Conservation (phyloP, 2,113 vertebrate genomes). For the Crotalus helleri region DNA sequence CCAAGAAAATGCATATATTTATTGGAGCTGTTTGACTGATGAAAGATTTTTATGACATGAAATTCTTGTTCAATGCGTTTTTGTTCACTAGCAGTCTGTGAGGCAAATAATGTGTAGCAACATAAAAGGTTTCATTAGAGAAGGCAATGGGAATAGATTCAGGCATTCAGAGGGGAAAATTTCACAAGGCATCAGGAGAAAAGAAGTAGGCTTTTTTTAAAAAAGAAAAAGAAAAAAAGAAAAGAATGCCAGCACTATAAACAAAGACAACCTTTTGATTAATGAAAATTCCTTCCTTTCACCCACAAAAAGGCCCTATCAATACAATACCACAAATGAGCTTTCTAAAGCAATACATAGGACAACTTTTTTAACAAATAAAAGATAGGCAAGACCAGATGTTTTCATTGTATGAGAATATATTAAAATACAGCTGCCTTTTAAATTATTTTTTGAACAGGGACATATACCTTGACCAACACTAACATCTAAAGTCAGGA, state of each 20-base stretch:
- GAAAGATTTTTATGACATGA: constrained; percentile 40
- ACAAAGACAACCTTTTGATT: not conserved
- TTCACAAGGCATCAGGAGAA: not conserved
- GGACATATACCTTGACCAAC: not conserved
- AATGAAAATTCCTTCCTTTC: not conserved
- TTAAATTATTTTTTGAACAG: not conserved
- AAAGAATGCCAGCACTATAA: not conserved
- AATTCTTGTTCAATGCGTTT: constrained; percentile 30
- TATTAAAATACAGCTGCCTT: not conserved
- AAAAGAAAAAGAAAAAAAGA: not conserved
- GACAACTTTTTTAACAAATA: not conserved
- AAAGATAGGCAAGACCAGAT: not conserved
- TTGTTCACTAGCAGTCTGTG: constrained; percentile 9
- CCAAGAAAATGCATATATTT: constrained; percentile 30
- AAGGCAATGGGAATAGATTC: constrained; percentile 18
- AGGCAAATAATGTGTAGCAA: constrained; percentile 23
- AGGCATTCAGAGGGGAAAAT: not conserved
- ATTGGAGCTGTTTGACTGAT: constrained; percentile 23
- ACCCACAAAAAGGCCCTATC: not conserved
- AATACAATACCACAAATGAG: not conserved
- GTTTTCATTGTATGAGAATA: not conserved
- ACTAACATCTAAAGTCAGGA: not conserved
- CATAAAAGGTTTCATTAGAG: constrained; percentile 23
- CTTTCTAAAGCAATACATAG: not conserved
- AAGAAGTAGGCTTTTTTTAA: not conserved